phyloP scores from a whole-genome alignment of 2,888 invertebrate species.

The Arenicola marina region DNA sequence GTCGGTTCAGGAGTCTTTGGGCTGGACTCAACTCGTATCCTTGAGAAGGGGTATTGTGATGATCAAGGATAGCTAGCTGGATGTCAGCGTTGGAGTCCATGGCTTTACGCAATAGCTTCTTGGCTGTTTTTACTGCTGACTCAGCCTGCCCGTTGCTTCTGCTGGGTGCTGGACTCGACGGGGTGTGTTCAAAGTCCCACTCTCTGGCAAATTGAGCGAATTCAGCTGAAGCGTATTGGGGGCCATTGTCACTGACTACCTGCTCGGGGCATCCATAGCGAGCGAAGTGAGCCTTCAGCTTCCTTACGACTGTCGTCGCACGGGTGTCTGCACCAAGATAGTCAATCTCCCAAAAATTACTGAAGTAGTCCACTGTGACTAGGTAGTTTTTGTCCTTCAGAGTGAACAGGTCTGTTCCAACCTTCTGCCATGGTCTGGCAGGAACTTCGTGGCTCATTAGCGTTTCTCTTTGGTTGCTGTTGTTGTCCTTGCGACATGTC shows the following conservation, averaged over 20 bases:
- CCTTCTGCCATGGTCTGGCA: constrained; percentile 32
- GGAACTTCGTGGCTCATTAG: constrained; percentile 23
- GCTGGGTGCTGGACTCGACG: not conserved
- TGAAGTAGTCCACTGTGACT: constrained; percentile 32
- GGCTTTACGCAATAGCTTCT: not conserved
- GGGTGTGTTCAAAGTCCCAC: constrained; percentile 1
- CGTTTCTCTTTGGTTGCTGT: constrained; percentile 11
- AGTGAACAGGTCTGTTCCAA: constrained; percentile 36
- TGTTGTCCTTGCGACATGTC: not conserved
- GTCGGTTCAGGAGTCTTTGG: not conserved
- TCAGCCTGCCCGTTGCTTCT: not conserved
- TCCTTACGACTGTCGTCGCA: constrained; percentile 18
- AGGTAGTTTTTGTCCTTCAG: constrained; percentile 28
- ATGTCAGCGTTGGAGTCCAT: not conserved
- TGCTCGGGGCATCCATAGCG: not conserved
- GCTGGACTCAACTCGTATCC: not conserved
- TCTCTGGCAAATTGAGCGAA: not conserved
- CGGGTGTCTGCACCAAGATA: constrained; percentile 11
- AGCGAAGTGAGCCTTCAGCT: constrained; percentile 1
- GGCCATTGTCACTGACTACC: constrained; percentile 2
- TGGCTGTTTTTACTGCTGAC: constrained; percentile 3
- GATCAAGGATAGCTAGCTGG: not conserved
- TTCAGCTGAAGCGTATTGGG: not conserved
- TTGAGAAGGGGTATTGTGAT: constrained; percentile 3
- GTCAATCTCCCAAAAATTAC: constrained; percentile 32